Evolutionary conservation across 2,113 vertebrate species (phyloP).

Genomic region (Malurus elegans): DNA sequence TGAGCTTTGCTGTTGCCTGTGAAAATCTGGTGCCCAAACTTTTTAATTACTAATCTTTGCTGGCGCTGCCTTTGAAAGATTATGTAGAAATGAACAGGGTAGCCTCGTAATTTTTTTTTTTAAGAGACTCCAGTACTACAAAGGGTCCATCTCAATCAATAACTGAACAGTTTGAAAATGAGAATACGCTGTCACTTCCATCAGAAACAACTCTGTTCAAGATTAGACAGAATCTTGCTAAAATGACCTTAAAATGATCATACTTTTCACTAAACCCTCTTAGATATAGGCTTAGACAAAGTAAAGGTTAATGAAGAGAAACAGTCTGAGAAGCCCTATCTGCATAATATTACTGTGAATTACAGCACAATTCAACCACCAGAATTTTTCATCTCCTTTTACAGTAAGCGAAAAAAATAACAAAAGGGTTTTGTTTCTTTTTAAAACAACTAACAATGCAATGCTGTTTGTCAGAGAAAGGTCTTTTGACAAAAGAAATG

Average conservation of each 20-base stretch:
- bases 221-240: not conserved
- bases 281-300: not conserved
- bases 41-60: not conserved
- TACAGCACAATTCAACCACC: not conserved
- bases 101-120: not conserved
- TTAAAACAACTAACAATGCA: conserved; percentile 41
- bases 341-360: not conserved
- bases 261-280: not conserved
- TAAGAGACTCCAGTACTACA: not conserved
- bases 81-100: not conserved
- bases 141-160: not conserved
- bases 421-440: conserved; percentile 1
- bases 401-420: not conserved
- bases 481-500: conserved; percentile 48
- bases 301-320: not conserved
- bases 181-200: not conserved
- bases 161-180: not conserved
- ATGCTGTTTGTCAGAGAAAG: conserved; percentile 36
- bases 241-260: not conserved
- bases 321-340: not conserved
- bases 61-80: not conserved
- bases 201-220: not conserved
- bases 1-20: not conserved
- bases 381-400: conserved; percentile 19
- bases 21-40: not conserved